Evolutionary conservation across 2,113 vertebrate genomes (phyloP).

Genomic region (Zeus faber): DNA sequence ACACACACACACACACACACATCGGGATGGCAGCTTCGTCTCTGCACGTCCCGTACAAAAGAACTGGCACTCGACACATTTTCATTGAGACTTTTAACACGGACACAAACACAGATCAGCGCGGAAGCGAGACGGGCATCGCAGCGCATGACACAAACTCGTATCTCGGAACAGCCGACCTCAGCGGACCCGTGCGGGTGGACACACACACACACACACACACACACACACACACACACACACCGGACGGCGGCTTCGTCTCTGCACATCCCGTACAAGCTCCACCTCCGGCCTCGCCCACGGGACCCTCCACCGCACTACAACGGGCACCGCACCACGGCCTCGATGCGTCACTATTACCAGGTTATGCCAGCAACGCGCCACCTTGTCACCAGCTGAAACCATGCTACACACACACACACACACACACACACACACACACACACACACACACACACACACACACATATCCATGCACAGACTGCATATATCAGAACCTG

Average conservation of each 20-base stretch:
- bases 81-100: conserved; percentile 46
- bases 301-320: conserved; percentile 63
- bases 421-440: conserved; percentile 18
- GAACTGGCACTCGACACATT: no score
- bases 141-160: conserved; percentile 38
- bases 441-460: conserved; percentile 15
- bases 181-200: conserved; percentile 57
- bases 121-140: conserved; percentile 33
- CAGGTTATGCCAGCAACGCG: conserved; percentile 66
- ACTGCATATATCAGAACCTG: conserved; percentile 38
- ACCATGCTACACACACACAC: conserved; percentile 32
- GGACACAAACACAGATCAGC: conserved; percentile 26
- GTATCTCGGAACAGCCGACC: conserved; percentile 51
- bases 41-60: no score
- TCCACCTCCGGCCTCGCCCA: conserved; percentile 40
- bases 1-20: no score
- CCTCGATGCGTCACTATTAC: conserved; percentile 59
- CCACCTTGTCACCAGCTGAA: conserved; percentile 68
- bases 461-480: conserved; percentile 37
- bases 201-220: no score
- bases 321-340: conserved; percentile 60
- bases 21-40: no score
- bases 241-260: conserved; percentile 51
- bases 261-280: conserved; percentile 38
- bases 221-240: no score